phyloP scores from a whole-genome alignment of 2,797 vertebrate genomes.

The Podargus strigoides region DNA sequence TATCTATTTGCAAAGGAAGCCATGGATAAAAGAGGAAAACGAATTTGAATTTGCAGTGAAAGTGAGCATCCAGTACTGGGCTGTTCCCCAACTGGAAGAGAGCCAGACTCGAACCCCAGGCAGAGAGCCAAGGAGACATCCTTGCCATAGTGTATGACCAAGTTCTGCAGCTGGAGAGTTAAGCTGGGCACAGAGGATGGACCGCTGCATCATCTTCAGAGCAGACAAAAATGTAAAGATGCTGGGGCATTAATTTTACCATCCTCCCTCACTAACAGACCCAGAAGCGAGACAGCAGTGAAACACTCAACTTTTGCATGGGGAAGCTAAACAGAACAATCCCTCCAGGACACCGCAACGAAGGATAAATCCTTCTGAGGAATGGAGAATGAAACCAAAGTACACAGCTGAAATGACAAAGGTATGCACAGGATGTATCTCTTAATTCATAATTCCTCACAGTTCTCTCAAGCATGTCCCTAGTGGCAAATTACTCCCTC shows the following conservation, averaged over 20 bases:
- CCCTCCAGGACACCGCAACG: neutral
- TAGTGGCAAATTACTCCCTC: neutral
- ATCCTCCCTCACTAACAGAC: neutral
- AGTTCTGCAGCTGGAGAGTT: neutral
- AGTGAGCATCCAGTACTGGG: slow-evolving; percentile 1
- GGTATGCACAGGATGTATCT: neutral
- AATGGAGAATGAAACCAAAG: neutral
- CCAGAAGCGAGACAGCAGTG: neutral
- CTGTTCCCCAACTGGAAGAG: slow-evolving; percentile 27
- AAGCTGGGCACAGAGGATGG: neutral
- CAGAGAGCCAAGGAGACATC: slow-evolving; percentile 17
- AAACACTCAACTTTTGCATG: neutral
- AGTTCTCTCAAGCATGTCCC: neutral
- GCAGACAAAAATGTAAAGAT: neutral
- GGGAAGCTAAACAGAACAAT: neutral
- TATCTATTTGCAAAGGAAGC: slow-evolving; percentile 12
- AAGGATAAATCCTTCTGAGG: neutral
- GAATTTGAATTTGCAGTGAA: slow-evolving; percentile 2
- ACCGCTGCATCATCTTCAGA: neutral
- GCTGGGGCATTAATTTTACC: neutral
- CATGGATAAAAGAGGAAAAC: neutral
- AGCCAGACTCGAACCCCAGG: neutral
- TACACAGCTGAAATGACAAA: neutral
- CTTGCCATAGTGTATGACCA: neutral
- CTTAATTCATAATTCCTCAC: neutral